These are phyloP conservation scores for Nyctalus aviator DNA, from an alignment of 2,797 vertebrate species.

Conservation along the genomic window DNA sequence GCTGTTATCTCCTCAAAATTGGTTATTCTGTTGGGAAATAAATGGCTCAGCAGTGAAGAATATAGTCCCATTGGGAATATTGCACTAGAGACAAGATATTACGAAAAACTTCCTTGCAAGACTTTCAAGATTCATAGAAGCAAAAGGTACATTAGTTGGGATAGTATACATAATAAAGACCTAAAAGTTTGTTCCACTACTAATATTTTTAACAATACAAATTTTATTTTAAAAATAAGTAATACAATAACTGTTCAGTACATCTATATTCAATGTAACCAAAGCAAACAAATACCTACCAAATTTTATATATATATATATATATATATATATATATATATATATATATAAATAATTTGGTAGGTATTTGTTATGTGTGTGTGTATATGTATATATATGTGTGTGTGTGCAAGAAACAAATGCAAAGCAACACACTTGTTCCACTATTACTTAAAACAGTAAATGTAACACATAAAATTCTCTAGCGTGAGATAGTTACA, in stretches of 20 bases:
- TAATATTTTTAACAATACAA: constrained; percentile 67
- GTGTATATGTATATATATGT: background rate
- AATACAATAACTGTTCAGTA: constrained; percentile 77
- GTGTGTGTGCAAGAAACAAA: constrained; percentile 72
- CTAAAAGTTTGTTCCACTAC: background rate
- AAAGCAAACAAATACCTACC: constrained; percentile 79
- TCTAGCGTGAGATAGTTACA: background rate
- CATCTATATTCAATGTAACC: constrained; percentile 78
- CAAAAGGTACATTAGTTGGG: background rate
- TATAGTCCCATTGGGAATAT: background rate
- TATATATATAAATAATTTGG: no score
- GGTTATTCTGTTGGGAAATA: background rate
- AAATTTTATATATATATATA: constrained; percentile 28
- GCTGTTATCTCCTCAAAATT: background rate
- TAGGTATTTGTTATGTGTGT: no score
- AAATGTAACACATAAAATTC: background rate
- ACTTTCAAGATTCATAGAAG: background rate
- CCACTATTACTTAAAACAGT: background rate
- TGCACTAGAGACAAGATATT: background rate
- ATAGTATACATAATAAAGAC: background rate
- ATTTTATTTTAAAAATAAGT: constrained; percentile 82
- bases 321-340: background rate
- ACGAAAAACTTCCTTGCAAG: background rate
- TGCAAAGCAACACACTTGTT: background rate
- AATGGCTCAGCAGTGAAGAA: background rate